Evolutionary conservation across 2,113 vertebrate genomes (phyloP), one percentile per base, ranked within the genome.

Genomic region (Microcebus ravelobensis): DNA sequence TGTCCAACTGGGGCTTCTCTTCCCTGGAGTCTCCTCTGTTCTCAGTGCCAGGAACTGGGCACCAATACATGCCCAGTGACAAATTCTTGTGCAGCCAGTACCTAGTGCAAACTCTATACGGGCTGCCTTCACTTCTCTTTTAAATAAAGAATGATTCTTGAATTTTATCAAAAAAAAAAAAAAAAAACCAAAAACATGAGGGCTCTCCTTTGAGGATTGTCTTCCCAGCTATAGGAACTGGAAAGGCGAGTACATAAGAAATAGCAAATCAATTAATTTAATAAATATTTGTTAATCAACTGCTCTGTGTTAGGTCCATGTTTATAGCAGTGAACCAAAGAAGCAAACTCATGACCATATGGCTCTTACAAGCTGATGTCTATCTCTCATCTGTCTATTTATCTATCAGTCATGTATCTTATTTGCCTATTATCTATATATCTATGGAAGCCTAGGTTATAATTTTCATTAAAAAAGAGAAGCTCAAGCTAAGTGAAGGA

Each of bases 231-330:
- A 18, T 93, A n/a, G 21, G 1, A 91, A 77, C 45, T 88, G 13
- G 79, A 94, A 79, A 88, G 67, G n/a, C 34, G 79, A 91, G 29
- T n/a, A 48, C 55, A n/a, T 73, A 48, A 76, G 36, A 93, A 93
- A 89, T 86, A 93, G 23, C 21, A 74, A 90, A 96, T 48, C 45
- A 39, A 52, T 57, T 74, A 27, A 63, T 70, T 93, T 81, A 87
- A 92, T 63, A 96, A 85, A n/a, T 74, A 67, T 94, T 80, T 89
- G 39, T 67, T 77, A 88, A 95, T 82, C n/a, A 86, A 45, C 50
- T 45, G 27, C 23, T 86, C 63, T 39, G 4, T 87, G 34, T 92
- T 61, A 68, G 31, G 52, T 74, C 7, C 21, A 36, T 55, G n/a
- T 57, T 94, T 90, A 57, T 8, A 70, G 34, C 39, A 59, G 34